Percentiles rank a stretch among this genome's conserved stretches.
Conservation (phyloP, 2,113 vertebrate species). For the Grantiella picta region DNA sequence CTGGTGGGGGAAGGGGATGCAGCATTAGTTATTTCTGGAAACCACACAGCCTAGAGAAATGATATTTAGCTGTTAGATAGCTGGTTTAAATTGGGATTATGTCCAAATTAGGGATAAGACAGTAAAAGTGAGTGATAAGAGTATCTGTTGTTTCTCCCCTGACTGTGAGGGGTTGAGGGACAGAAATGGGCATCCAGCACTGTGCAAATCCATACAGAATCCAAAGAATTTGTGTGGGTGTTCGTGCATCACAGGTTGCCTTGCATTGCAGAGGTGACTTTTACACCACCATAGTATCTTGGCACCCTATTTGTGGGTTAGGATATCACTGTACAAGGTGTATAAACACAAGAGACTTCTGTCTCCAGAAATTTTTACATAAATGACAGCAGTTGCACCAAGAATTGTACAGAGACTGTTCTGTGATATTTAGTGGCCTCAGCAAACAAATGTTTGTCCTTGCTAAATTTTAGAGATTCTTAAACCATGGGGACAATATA, state of each 20-base stretch:
- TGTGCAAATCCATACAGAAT: not conserved
- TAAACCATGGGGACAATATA: not conserved
- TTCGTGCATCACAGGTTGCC: not conserved
- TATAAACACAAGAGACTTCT: not conserved
- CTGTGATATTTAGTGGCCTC: not conserved
- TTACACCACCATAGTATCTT: not conserved
- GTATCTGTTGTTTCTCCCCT: not conserved
- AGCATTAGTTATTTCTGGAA: slow-evolving; percentile 42
- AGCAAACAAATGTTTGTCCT: not conserved
- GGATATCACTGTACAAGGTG: not conserved
- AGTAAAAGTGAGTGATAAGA: slow-evolving; percentile 45
- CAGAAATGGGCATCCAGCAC: not conserved
- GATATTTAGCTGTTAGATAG: slow-evolving; percentile 50
- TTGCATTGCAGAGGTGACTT: not conserved
- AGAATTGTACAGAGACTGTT: not conserved
- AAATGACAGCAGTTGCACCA: not conserved
- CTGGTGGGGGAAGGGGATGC: not conserved
- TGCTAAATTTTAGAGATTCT: not conserved
- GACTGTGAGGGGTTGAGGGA: not conserved
- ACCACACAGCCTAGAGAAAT: not conserved
- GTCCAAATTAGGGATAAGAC: slow-evolving; percentile 33
- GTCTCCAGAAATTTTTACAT: not conserved
- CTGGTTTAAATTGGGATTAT: slow-evolving; percentile 55
- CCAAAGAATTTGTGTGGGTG: not conserved
- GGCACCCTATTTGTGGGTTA: not conserved